phyloP scores from a whole-genome alignment of 2,888 invertebrate species.

The Luperina nickerlii region DNA sequence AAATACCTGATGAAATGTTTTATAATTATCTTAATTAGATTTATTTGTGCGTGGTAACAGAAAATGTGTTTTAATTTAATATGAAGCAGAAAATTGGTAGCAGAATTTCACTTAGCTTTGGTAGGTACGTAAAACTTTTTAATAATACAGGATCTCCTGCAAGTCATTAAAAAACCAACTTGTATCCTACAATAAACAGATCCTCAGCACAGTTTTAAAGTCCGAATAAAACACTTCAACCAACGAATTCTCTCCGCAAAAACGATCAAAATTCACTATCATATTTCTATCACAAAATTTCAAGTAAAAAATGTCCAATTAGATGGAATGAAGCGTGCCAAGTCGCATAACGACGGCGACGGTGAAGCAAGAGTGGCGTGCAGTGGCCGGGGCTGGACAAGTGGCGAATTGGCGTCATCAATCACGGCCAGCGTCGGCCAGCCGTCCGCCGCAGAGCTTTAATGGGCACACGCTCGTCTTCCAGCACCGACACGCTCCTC shows the following conservation, averaged over 20 bases:
- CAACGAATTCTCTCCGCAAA: slow-evolving; percentile 12
- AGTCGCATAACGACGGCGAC: slow-evolving; percentile 66
- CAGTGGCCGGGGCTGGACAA: slow-evolving; percentile 73
- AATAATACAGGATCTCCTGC: not conserved
- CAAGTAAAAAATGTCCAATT: slow-evolving; percentile 71
- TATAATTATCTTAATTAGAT: slow-evolving; percentile 24
- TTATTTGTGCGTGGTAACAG: not conserved
- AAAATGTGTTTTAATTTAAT: not conserved
- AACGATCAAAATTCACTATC: slow-evolving; percentile 11
- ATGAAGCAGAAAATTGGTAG: not conserved
- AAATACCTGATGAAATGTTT: slow-evolving; percentile 21
- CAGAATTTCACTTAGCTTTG: not conserved
- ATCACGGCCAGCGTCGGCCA: slow-evolving; percentile 74
- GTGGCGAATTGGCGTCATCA: slow-evolving; percentile 87
- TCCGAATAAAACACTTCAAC: not conserved
- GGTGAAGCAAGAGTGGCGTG: slow-evolving; percentile 61
- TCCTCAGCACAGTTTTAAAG: not conserved
- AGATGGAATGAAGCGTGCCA: slow-evolving; percentile 71
- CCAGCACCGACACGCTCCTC: slow-evolving; percentile 71
- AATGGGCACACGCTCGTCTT: slow-evolving; percentile 79
- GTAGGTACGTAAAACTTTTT: not conserved
- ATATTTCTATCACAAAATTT: slow-evolving; percentile 34
- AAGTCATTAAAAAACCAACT: not conserved
- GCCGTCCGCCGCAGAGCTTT: slow-evolving; percentile 80
- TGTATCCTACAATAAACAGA: not conserved